Conservation (phyloP, 2,888 invertebrate genomes). For the Herminia tarsipennalis region DNA sequence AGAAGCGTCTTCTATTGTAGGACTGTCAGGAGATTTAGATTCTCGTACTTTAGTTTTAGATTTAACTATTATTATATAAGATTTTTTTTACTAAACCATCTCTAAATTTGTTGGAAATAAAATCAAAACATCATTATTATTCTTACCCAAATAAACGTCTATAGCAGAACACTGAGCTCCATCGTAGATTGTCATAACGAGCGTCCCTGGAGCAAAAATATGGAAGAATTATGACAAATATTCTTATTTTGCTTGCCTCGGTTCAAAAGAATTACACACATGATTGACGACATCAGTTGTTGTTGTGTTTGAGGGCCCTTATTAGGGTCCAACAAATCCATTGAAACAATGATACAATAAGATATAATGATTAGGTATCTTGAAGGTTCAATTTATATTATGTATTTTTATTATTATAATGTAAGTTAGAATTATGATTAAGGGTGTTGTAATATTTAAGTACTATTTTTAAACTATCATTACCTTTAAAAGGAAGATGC, state of each 20-base stretch:
- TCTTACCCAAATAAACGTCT: conserved; percentile 5
- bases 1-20: conserved; percentile 7
- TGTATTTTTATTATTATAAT: no score
- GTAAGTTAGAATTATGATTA: no score
- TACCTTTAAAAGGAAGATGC: no score
- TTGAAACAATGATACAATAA: not conserved
- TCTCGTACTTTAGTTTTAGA: not conserved
- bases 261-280: conserved; percentile 5
- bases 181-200: conserved; percentile 7
- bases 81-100: not conserved
- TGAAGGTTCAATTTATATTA: no score
- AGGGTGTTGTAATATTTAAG: no score
- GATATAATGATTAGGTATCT: no score
- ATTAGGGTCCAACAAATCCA: not conserved
- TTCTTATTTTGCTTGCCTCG: conserved; percentile 8
- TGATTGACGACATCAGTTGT: not conserved
- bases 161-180: not conserved
- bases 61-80: not conserved
- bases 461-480: no score
- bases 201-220: conserved; percentile 2
- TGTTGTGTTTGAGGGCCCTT: not conserved
- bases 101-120: not conserved
- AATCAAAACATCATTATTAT: conserved; percentile 5
- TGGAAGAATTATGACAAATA: conserved; percentile 7
- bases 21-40: not conserved